Percentiles rank a stretch among this genome's conserved stretches.
phyloP scores from a whole-genome alignment of 2,888 invertebrate species.

The Cheiracanthium punctorium region DNA sequence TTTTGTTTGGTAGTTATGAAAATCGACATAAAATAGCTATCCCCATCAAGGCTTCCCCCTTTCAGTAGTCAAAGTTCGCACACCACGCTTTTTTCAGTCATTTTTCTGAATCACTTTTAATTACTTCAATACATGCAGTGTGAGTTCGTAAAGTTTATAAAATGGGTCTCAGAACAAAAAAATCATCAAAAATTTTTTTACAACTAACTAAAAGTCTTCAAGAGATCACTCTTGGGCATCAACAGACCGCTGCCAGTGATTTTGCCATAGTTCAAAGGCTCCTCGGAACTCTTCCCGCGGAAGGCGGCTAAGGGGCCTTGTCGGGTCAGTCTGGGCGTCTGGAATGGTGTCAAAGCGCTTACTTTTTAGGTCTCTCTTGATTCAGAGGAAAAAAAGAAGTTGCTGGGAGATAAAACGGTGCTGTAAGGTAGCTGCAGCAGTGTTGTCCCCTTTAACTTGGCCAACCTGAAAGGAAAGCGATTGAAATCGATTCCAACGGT shows the following conservation, averaged over 20 bases:
- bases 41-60: no score
- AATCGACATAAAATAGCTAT: no score
- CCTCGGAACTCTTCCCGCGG: background rate
- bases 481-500: no score
- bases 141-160: background rate
- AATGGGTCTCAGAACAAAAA: slow-evolving; percentile 2
- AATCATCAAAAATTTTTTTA: background rate
- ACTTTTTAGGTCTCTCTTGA: background rate
- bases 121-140: no score
- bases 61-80: no score
- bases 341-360: background rate
- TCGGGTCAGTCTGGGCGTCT: background rate
- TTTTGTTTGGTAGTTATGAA: no score
- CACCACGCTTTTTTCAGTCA: no score
- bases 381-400: background rate
- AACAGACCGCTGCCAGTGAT: background rate
- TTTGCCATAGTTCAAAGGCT: slow-evolving; percentile 7
- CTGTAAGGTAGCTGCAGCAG: background rate
- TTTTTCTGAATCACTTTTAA: no score
- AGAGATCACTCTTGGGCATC: background rate
- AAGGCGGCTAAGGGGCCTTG: background rate
- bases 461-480: no score
- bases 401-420: background rate
- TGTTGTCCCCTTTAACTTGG: slow-evolving; percentile 16
- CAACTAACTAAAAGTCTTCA: slow-evolving; percentile 1